Percentiles rank a stretch among this genome's conserved stretches.
Evolutionary conservation across 2,888 invertebrate genomes (phyloP).

Genomic region (Aspidiotus destructor): DNA sequence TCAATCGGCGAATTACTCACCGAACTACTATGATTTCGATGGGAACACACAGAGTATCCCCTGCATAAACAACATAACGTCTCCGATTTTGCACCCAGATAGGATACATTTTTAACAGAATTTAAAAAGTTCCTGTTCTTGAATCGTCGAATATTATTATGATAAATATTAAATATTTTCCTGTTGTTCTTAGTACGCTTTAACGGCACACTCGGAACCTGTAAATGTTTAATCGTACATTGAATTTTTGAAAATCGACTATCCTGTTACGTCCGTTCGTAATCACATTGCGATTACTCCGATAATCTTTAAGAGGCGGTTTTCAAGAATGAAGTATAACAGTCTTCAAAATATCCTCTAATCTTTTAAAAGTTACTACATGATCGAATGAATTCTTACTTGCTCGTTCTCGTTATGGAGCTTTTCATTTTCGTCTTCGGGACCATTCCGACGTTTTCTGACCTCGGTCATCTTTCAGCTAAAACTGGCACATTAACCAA

Average conservation of each 20-base stretch:
- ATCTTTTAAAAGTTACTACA: too few relatives aligned
- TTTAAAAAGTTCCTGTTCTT: constrained; percentile 25
- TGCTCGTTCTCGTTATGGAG: constrained; percentile 20
- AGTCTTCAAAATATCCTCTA: too few relatives aligned
- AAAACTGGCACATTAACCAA: not conserved
- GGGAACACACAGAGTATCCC: constrained; percentile 23
- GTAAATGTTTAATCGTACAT: constrained; percentile 11
- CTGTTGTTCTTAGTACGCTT: constrained; percentile 28
- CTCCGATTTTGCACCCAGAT: constrained; percentile 18
- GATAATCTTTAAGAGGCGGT: too few relatives aligned
- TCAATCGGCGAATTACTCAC: constrained; percentile 20
- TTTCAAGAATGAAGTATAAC: too few relatives aligned
- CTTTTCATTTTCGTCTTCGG: constrained; percentile 23
- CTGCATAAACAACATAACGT: constrained; percentile 24
- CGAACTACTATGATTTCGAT: constrained; percentile 19
- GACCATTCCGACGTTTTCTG: constrained; percentile 26
- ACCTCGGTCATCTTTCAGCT: constrained; percentile 21
- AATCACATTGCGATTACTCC: not conserved
- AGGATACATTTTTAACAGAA: constrained; percentile 29
- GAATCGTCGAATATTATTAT: constrained; percentile 30
- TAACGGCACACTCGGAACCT: constrained; percentile 16
- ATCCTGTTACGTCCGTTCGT: not conserved
- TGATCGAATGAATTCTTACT: constrained; percentile 11
- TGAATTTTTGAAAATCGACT: not conserved
- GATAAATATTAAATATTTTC: constrained; percentile 29